Base-by-base conservation (phyloP, 2,113 vertebrate species). In the Gymnorhina tibicen region DNA sequence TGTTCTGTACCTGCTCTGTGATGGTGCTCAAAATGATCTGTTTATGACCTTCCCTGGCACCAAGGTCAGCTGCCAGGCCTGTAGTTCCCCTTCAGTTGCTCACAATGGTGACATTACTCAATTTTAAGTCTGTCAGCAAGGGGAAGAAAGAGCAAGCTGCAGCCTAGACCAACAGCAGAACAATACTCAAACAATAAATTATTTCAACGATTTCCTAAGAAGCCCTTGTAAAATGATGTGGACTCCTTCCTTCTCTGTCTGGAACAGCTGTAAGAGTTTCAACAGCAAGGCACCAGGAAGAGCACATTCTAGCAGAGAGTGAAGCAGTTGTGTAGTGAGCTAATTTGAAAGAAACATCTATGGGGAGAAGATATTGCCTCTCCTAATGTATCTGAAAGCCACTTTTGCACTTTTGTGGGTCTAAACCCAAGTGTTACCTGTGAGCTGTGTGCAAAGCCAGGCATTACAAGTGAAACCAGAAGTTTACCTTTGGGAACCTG, bases 401-500 rank as follows among this genome's bases (percentile, higher is more conserved):
- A 35, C 14, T 41, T 86, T 30, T 67, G 50, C 74, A 47, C 42
- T 93, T 53, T 9, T 44, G n/a, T 76, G 6, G 37, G 22, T 52
- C 60, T 59, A 58, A 85, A 82, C 28, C 19, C 47, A 73, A 67
- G 37, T 5, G 3, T 47, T 64, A 33, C 21, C 41, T 58, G 33
- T 78, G 32, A 59, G 21, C 52, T 85, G 41, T 53, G 35, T 41
- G 59, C 73, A 58, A 73, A 74, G 42, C n/a, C 64, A 67, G 70
- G 33, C 6, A n/a, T 78, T 58, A 30, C 4, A 16, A 50, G 15
- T 75, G 37, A 78, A 63, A 92, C 4, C 49, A 75, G 56, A 59
- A 32, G 16, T 67, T 63, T 86, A 99, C 99, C 99, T 99, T 98
- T 49, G 99, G 99, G 91, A 99, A 99, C 95, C 94, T 98, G 98